These are phyloP conservation scores for Luperina testacea DNA, from an alignment of 2,888 invertebrate genomes.

Conservation along the genomic window DNA sequence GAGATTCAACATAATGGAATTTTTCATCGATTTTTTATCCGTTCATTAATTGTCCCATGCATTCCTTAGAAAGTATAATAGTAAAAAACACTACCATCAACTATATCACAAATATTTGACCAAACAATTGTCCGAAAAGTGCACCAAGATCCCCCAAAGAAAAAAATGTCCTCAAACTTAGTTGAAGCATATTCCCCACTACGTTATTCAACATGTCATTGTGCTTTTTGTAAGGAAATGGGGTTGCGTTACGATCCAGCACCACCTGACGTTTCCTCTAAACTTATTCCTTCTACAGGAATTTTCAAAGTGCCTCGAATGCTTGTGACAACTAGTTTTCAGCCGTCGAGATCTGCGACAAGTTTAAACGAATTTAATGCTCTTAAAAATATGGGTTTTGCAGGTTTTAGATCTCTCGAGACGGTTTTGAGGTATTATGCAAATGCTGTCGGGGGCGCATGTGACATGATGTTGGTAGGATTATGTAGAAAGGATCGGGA, in stretches of 20 bases:
- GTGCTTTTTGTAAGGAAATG: conserved; percentile 52
- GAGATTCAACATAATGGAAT: not conserved
- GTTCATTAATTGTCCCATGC: not conserved
- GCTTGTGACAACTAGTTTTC: conserved; percentile 57
- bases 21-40: not conserved
- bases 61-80: not conserved
- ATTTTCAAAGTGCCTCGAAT: conserved; percentile 51
- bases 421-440: conserved; percentile 36
- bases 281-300: conserved; percentile 46
- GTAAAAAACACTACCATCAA: not conserved
- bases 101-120: conserved; percentile 6
- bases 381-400: conserved; percentile 36
- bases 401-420: conserved; percentile 17
- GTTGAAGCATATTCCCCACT: conserved; percentile 29
- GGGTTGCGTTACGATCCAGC: conserved; percentile 39
- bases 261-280: conserved; percentile 42
- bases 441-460: conserved; percentile 11
- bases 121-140: conserved; percentile 18
- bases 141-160: conserved; percentile 1
- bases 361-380: conserved; percentile 45
- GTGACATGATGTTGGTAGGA: conserved; percentile 1
- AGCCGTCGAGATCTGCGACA: conserved; percentile 29
- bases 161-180: conserved; percentile 26
- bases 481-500: too few species aligned
- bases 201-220: conserved; percentile 50